Evolutionary conservation across 2,113 vertebrate genomes (phyloP).

Genomic region (Terrapene triunguis): DNA sequence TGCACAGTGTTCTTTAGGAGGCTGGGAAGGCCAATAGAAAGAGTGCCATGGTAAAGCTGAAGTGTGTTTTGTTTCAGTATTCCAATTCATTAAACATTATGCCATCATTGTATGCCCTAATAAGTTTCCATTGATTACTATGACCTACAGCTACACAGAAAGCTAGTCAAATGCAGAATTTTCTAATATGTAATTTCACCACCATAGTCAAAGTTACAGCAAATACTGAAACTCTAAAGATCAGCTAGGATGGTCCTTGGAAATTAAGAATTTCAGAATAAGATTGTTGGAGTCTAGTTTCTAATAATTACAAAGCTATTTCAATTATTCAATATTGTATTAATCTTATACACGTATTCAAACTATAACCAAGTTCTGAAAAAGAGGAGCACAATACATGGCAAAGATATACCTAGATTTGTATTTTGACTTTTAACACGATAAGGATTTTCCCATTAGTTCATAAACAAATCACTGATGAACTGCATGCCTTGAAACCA

Average conservation of each 20-base stretch:
- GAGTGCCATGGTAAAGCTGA: conserved; percentile 15
- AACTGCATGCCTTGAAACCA: neutral
- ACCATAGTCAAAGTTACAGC: neutral
- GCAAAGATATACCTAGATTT: neutral
- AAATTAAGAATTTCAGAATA: neutral
- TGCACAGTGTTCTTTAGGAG: conserved; percentile 2
- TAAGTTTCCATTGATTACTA: conserved; percentile 55
- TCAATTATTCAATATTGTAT: neutral
- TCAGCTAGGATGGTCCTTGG: neutral
- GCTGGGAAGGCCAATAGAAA: conserved; percentile 32
- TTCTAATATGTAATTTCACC: neutral
- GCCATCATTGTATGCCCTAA: conserved; percentile 55
- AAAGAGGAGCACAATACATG: neutral
- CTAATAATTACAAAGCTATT: neutral
- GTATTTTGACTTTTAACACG: neutral
- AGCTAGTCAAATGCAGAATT: conserved; percentile 1
- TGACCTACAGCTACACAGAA: conserved; percentile 49
- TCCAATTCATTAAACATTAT: conserved; percentile 50
- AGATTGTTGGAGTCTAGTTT: neutral
- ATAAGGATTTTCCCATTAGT: neutral
- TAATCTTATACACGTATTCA: neutral
- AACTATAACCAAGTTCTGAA: neutral
- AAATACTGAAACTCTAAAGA: neutral
- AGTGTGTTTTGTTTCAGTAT: conserved; percentile 19
- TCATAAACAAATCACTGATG: neutral